Conservation (phyloP, 2,888 invertebrate species). For the Sphaeridia pumilis region DNA sequence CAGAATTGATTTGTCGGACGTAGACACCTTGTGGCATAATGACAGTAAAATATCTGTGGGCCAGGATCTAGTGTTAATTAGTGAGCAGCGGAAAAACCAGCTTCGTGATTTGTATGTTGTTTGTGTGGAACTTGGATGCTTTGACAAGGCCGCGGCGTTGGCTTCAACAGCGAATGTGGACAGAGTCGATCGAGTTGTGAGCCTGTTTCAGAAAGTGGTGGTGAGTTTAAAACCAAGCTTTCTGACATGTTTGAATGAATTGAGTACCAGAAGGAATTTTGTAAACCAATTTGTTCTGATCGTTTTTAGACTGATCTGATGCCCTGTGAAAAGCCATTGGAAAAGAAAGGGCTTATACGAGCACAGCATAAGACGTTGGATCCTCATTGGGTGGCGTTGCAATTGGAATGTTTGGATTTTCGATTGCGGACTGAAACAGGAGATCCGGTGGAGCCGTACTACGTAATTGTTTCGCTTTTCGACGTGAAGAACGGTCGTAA, state of each 20-base stretch:
- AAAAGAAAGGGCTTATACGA: constrained; percentile 3
- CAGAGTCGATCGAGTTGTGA: constrained; percentile 27
- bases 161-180: constrained; percentile 32
- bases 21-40: constrained; percentile 28
- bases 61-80: constrained; percentile 23
- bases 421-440: constrained; percentile 32
- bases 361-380: constrained; percentile 10
- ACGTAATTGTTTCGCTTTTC: constrained; percentile 75
- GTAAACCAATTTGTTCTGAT: not conserved
- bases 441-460: constrained; percentile 76
- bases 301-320: constrained; percentile 19
- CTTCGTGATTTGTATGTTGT: constrained; percentile 32
- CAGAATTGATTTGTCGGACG: constrained; percentile 31
- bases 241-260: not conserved
- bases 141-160: constrained; percentile 29
- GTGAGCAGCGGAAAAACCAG: constrained; percentile 27
- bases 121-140: constrained; percentile 33
- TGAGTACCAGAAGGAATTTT: not conserved
- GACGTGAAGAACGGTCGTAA: constrained; percentile 78
- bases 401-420: constrained; percentile 32
- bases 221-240: constrained; percentile 23
- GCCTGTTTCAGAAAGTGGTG: constrained; percentile 32
- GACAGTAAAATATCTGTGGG: constrained; percentile 28
- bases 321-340: constrained; percentile 11
- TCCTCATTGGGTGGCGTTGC: constrained; percentile 20